Conservation (phyloP, 2,797 vertebrate species). For the Mus caroli region DNA sequence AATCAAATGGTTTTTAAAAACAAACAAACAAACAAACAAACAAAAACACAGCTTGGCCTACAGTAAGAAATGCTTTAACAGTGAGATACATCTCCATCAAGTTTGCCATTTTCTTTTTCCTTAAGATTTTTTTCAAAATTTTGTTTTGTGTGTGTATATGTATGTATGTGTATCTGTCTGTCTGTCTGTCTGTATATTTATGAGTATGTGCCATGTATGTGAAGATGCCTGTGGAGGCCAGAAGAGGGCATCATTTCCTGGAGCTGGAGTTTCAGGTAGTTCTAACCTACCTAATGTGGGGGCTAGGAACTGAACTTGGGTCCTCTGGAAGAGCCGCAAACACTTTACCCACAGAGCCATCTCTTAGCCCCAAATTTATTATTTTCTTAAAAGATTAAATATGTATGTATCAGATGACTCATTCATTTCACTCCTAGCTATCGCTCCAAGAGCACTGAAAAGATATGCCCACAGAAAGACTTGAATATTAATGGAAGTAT, state of each 20-base stretch:
- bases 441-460: conserved; percentile 21
- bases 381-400: conserved; percentile 47
- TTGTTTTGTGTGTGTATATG: background rate
- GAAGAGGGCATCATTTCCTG: background rate
- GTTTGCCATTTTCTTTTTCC: background rate
- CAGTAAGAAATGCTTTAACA: background rate
- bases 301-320: background rate
- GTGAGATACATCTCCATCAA: background rate
- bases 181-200: background rate
- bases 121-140: background rate
- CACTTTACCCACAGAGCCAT: background rate
- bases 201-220: background rate
- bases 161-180: background rate
- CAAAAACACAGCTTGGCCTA: background rate
- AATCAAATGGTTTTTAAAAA: background rate
- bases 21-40: background rate
- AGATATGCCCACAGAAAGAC: conserved; percentile 4
- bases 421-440: conserved; percentile 54
- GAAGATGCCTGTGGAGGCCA: background rate
- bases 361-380: conserved; percentile 37
- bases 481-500: conserved; percentile 50
- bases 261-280: background rate
- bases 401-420: conserved; percentile 34
- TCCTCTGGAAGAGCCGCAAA: background rate
- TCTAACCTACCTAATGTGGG: background rate